Percentiles rank a stretch among this genome's conserved stretches.
phyloP scores from a whole-genome alignment of 2,888 invertebrate genomes.

The Eurytoma californica region DNA sequence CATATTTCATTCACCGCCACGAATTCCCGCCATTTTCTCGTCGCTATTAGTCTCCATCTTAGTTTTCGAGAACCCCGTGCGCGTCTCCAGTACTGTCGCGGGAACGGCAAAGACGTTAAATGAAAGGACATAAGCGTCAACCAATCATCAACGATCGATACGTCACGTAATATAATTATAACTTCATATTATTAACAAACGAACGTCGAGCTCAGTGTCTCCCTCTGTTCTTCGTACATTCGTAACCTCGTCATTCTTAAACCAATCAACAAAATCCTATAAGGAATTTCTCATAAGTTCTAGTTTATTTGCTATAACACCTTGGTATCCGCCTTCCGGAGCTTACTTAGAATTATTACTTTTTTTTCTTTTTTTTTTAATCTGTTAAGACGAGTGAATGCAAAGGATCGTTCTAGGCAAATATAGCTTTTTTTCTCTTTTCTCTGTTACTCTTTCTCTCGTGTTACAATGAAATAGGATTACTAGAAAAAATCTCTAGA shows the following conservation, averaged over 20 bases:
- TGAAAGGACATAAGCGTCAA: constrained; percentile 55
- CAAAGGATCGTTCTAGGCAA: constrained; percentile 65
- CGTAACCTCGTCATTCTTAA: constrained; percentile 22
- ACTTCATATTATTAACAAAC: constrained; percentile 31
- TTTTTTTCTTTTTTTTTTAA: constrained; percentile 18
- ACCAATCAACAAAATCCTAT: constrained; percentile 32
- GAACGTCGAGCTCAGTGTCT: constrained; percentile 28
- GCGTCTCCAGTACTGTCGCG: constrained; percentile 38
- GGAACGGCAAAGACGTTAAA: constrained; percentile 54
- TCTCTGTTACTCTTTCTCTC: neutral
- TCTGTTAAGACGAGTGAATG: constrained; percentile 62
- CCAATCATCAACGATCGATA: constrained; percentile 52
- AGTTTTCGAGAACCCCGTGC: constrained; percentile 4
- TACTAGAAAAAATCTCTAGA: constrained; percentile 76
- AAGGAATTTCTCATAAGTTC: constrained; percentile 22
- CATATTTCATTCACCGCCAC: constrained; percentile 4
- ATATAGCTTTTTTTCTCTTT: constrained; percentile 55
- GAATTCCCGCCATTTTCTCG: constrained; percentile 11
- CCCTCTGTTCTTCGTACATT: neutral
- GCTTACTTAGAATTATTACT: constrained; percentile 57
- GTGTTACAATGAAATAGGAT: constrained; percentile 16
- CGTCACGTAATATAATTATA: constrained; percentile 26
- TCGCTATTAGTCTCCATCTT: neutral
- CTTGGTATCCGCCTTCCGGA: constrained; percentile 50
- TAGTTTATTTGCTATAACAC: constrained; percentile 33